Base-by-base conservation (phyloP, 2,888 invertebrate species). In the Rhimphoctona megacephalus region DNA sequence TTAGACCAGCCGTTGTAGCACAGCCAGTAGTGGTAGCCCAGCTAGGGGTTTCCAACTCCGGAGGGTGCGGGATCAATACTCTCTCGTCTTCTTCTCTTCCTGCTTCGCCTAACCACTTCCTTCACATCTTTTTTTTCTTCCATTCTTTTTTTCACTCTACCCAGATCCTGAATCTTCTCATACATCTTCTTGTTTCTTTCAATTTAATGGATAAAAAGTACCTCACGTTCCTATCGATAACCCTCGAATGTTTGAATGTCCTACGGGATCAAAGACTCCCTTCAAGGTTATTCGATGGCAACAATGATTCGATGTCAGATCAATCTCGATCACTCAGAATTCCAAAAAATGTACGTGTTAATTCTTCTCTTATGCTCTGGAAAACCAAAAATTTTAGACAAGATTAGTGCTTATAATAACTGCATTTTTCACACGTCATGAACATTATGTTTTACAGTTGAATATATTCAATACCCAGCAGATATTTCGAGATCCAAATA, bases 51-150 rank as follows among this genome's bases (percentile, higher is more conserved):
- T 94, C 90, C 92, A 90, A 90, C 91, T 91, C 90, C 90, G 89
- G 91, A 93, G 93, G 93, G 92, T 93, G 93, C 84, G 87, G 91
- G 93, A 94, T 94, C 94, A 94, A 94, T 94, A 94, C 94, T 94
- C 92, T 92, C 93, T 92, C 92, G 92, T 93, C 92, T 93, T 92
- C 91, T 91, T 90, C 91, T 84, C 89, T 87, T 86, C 86, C 86
- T 87, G 70, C 84, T 85, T 86, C 84, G 88, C 88, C 86, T 83
- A 87, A 77, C 81, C 79, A 76, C 77, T 88, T 81, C 78, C 66
- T 87, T 83, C 52, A 54, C 74, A 72, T 87, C 79, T 82, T 83
- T 76, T 77, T 57, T 33, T 77, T 70, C 74, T 46, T 73, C 73
- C 46, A 19, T 30, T 72, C 57, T 57, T 73, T 79, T 43, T 67